Evolutionary conservation across 2,113 vertebrate genomes (phyloP).

Genomic region (Macquaria australasica): DNA sequence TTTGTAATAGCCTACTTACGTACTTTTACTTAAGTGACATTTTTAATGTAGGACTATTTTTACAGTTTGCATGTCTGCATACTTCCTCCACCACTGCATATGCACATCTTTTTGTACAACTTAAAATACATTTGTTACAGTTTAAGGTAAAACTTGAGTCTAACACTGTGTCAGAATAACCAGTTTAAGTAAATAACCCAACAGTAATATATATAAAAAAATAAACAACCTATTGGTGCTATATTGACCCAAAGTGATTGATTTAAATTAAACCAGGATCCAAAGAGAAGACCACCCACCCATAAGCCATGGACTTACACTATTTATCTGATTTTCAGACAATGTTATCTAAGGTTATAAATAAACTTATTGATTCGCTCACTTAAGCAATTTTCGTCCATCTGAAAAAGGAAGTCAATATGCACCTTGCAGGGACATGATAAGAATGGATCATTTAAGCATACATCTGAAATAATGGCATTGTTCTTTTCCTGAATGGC

Average conservation of each 20-base stretch:
- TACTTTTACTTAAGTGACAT: not conserved
- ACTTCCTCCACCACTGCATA: not conserved
- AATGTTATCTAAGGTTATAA: slow-evolving; percentile 56
- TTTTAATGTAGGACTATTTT: not conserved
- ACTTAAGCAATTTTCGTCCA: slow-evolving; percentile 59
- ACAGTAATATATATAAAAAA: not conserved
- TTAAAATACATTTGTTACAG: not conserved
- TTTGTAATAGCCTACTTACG: not conserved
- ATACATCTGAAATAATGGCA: slow-evolving; percentile 50
- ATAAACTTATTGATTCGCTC: slow-evolving; percentile 73
- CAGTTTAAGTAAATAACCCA: not conserved
- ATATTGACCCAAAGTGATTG: not conserved
- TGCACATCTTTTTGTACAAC: not conserved
- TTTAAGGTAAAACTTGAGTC: not conserved
- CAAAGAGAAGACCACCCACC: slow-evolving; percentile 21
- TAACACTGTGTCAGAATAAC: not conserved
- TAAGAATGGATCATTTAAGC: slow-evolving; percentile 59
- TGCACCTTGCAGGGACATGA: slow-evolving; percentile 68
- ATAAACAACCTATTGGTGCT: not conserved
- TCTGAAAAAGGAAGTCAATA: slow-evolving; percentile 66
- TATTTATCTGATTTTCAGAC: slow-evolving; percentile 56
- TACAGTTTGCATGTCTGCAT: not conserved
- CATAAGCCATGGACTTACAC: slow-evolving; percentile 26
- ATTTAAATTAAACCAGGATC: slow-evolving; percentile 24
- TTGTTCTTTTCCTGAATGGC: slow-evolving; percentile 33